phyloP scores from a whole-genome alignment of 2,888 invertebrate species.

The Lycia hirtaria region DNA sequence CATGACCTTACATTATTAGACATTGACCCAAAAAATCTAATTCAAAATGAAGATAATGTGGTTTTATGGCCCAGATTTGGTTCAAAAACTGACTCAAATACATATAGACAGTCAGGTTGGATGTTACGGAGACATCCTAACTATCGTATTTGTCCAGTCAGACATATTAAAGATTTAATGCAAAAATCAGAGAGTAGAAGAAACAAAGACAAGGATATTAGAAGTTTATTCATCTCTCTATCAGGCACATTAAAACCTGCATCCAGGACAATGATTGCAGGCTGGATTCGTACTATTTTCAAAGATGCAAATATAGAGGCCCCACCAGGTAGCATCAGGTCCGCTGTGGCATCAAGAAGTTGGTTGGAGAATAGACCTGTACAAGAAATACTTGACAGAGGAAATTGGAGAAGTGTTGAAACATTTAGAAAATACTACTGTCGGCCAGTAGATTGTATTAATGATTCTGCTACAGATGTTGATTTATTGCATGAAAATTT shows the following conservation, averaged over 20 bases:
- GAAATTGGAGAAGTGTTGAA: neutral
- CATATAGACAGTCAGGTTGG: neutral
- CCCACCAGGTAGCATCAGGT: neutral
- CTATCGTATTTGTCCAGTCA: neutral
- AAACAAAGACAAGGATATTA: neutral
- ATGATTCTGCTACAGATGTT: no score
- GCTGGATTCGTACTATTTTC: neutral
- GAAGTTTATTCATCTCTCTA: neutral
- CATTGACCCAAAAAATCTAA: neutral
- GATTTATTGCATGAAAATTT: no score
- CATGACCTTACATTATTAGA: neutral
- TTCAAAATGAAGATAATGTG: neutral
- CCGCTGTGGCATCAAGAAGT: neutral
- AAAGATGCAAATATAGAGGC: neutral
- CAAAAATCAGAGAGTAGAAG: neutral
- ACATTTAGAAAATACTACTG: neutral
- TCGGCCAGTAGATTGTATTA: neutral
- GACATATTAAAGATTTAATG: neutral
- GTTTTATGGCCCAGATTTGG: no score
- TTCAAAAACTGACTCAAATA: neutral
- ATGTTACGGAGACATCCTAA: neutral
- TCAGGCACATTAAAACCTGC: neutral
- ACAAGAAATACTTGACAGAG: neutral
- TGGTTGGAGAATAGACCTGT: neutral
- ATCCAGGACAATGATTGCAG: neutral